Conservation (phyloP, 1,140 invertebrate genomes). For the Drosophila ogumai region DNA sequence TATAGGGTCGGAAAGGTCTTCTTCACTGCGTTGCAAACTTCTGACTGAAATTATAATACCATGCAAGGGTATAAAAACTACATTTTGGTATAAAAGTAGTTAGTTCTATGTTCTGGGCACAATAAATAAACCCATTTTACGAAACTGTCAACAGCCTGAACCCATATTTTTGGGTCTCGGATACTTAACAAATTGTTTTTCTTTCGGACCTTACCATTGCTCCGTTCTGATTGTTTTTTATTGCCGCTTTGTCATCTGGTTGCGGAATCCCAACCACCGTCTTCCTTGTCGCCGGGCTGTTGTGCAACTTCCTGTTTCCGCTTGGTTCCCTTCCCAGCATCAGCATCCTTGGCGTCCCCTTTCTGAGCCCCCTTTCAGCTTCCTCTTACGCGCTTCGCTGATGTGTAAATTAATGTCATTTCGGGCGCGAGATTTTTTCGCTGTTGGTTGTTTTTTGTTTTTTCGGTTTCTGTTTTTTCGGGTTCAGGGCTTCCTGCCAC, state of each 20-base stretch:
- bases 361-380: background rate
- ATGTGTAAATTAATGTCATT: slow-evolving; percentile 84
- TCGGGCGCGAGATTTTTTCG: slow-evolving; percentile 60
- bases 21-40: too few relatives aligned
- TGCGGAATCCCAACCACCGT: slow-evolving; percentile 28
- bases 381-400: slow-evolving; percentile 66
- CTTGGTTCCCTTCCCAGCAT: background rate
- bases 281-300: slow-evolving; percentile 57
- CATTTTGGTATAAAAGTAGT: background rate
- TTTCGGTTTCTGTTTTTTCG: slow-evolving; percentile 31
- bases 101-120: background rate
- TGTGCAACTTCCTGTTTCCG: slow-evolving; percentile 66
- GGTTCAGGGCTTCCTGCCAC: slow-evolving; percentile 63
- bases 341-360: background rate
- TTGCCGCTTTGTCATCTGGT: slow-evolving; percentile 71
- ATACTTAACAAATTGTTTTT: slow-evolving; percentile 68
- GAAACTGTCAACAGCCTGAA: slow-evolving; percentile 12
- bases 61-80: too few relatives aligned
- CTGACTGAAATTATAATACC: too few relatives aligned
- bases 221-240: slow-evolving; percentile 69
- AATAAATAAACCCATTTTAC: slow-evolving; percentile 10
- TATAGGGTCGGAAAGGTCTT: too few relatives aligned
- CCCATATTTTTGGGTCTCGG: slow-evolving; percentile 16
- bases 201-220: slow-evolving; percentile 30
- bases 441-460: slow-evolving; percentile 15